These are phyloP conservation scores for Meloidogyne floridensis DNA, from an alignment of 1,140 invertebrate species.

Conservation along the genomic window DNA sequence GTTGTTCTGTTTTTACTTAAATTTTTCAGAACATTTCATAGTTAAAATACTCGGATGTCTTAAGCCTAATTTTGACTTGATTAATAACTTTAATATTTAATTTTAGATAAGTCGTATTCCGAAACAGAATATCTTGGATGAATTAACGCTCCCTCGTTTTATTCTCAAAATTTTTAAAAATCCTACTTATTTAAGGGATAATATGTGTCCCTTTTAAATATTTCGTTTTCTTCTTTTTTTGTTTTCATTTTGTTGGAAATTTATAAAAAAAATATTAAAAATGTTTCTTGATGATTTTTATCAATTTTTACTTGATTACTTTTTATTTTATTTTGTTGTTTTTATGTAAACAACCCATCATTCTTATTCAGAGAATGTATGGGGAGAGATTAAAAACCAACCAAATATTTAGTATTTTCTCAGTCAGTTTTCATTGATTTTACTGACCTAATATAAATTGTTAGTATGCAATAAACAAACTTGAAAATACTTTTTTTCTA, in stretches of 20 bases:
- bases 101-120: too few relatives aligned
- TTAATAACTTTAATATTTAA: too few relatives aligned
- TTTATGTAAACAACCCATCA: neutral
- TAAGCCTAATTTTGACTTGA: too few relatives aligned
- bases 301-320: neutral
- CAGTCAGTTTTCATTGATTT: neutral
- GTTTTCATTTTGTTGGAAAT: neutral
- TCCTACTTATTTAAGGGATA: neutral
- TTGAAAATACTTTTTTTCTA: too few relatives aligned
- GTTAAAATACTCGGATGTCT: too few relatives aligned
- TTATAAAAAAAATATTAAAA: constrained; percentile 4
- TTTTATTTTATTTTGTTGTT: neutral
- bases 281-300: neutral
- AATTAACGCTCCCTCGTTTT: too few relatives aligned
- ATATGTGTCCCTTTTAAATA: neutral
- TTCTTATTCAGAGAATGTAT: neutral
- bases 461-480: too few relatives aligned
- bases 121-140: too few relatives aligned
- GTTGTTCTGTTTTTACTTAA: too few relatives aligned
- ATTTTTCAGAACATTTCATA: too few relatives aligned
- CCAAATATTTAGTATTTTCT: neutral
- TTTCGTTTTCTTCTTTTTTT: neutral
- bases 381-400: neutral
- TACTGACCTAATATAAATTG: neutral
- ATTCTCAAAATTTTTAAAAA: neutral